A percentile compares a stretch with the other conserved stretches of the same genome.
These are phyloP conservation scores for Drosophila leontia DNA, from an alignment of 1,140 invertebrate species.

Conservation along the genomic window DNA sequence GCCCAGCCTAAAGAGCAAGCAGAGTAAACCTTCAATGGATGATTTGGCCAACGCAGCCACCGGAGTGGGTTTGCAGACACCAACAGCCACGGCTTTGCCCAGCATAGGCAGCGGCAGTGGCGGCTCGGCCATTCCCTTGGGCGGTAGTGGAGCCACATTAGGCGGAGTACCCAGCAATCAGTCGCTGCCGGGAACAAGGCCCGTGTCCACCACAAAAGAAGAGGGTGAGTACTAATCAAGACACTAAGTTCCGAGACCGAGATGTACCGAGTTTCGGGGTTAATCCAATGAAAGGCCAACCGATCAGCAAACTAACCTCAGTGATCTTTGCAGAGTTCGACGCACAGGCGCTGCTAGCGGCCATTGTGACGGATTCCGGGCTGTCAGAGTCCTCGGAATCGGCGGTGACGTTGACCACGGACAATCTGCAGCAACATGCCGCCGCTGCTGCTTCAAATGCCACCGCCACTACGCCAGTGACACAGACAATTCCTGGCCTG, in stretches of 20 bases:
- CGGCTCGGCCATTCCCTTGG: constrained; percentile 69
- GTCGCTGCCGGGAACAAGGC: constrained; percentile 60
- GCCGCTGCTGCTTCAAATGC: constrained; percentile 49
- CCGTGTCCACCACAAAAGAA: constrained; percentile 85
- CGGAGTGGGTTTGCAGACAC: constrained; percentile 84
- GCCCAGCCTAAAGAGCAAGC: constrained; percentile 89
- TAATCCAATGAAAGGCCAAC: neutral
- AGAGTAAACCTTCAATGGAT: constrained; percentile 83
- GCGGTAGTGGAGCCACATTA: constrained; percentile 83
- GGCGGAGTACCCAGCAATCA: constrained; percentile 66
- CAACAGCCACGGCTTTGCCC: constrained; percentile 70
- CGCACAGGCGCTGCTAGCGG: constrained; percentile 68
- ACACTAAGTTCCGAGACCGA: neutral
- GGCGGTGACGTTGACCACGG: constrained; percentile 72
- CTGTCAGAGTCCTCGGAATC: constrained; percentile 83
- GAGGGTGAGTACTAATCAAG: constrained; percentile 86
- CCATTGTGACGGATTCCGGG: constrained; percentile 83
- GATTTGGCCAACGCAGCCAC: constrained; percentile 72
- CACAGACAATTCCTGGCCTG: constrained; percentile 46
- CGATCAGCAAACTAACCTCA: neutral
- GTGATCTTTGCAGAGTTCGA: constrained; percentile 85
- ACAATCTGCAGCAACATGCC: constrained; percentile 72
- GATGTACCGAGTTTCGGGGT: neutral
- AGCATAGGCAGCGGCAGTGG: constrained; percentile 67
- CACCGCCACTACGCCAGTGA: constrained; percentile 50